Base-by-base conservation (phyloP, 2,797 vertebrate species). In the Leptodactylus fallax region DNA sequence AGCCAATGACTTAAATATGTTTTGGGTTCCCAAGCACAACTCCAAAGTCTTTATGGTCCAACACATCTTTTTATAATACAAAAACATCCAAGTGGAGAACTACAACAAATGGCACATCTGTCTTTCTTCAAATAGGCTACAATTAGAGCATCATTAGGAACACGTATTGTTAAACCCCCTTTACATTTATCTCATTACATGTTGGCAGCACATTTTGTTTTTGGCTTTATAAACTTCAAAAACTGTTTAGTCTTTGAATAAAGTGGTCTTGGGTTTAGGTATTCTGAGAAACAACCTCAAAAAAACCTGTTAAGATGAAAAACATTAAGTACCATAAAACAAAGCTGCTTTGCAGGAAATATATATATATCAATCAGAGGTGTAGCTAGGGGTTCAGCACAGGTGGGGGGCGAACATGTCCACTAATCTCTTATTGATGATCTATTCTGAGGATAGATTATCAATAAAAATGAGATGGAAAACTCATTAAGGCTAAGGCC, bases 191-290 rank as follows among this genome's bases (percentile, higher is more conserved):
- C 60, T 79, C 4, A 47, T 81, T 60, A 63, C 9, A 49, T 51
- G 7, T 14, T 65, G 60, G 79, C 60, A 81, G 60, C 21, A 65
- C 61, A 81, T 81, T 81, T 65, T 65, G 21, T 65, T 51, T 47
- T 67, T 6, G 79, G 27, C 36, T 36, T 65, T 21, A 16, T 3
- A 47, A 6, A 51, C 19, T 25, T 65, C 6, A 2, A 23, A 63
- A 63, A 81, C 13, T 47, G 58, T 65, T 81, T 81, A 63, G 79
- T 63, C 19, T 65, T 61, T n/a, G 14, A 65, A 51, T 49, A 17
- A 9, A 55, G 61, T 69, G 7, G 49, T 82, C 47, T 53, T 47
- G 3, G 7, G 6, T 82, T 69, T 17, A 67, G 25, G 14, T 8
- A 69, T 27, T 53, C 19, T 82, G 45, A 65, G 19, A 5, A 9